Percentiles rank a stretch among this genome's conserved stretches.
Evolutionary conservation across 2,888 invertebrate species (phyloP).

Genomic region (Megastigmus dorsalis): DNA sequence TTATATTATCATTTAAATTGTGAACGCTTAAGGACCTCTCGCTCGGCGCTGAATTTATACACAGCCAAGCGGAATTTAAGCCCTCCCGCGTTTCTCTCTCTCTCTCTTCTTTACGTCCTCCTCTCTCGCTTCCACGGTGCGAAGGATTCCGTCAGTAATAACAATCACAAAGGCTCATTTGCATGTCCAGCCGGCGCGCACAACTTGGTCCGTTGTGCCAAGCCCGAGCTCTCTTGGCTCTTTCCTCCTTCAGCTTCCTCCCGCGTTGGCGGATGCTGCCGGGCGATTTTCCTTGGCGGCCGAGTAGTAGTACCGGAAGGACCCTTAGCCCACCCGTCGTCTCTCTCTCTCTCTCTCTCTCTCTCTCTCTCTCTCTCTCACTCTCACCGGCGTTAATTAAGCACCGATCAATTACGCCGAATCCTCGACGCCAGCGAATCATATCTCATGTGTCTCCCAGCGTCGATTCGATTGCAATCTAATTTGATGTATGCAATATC

Average conservation of each 20-base stretch:
- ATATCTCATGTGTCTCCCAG: constrained; percentile 6
- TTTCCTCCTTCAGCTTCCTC: not conserved
- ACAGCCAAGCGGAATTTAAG: constrained; percentile 14
- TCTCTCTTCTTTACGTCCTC: no score
- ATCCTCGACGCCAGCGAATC: constrained; percentile 26
- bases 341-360: no score
- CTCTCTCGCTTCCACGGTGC: not conserved
- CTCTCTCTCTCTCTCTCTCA: no score
- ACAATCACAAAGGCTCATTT: constrained; percentile 57
- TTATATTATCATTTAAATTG: constrained; percentile 53
- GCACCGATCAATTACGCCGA: constrained; percentile 41
- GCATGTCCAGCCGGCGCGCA: constrained; percentile 54
- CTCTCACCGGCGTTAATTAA: no score
- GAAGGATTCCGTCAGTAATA: constrained; percentile 50
- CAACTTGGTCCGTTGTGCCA: no score
- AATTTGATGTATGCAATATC: constrained; percentile 32
- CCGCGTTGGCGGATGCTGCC: no score
- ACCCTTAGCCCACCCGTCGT: no score
- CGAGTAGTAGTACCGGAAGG: no score
- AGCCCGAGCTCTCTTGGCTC: not conserved
- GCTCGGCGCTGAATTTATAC: constrained; percentile 21
- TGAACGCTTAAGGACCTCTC: constrained; percentile 25
- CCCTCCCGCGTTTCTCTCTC: no score
- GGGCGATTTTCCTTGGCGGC: no score
- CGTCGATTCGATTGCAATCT: constrained; percentile 34